Percentiles rank a stretch among this genome's conserved stretches.
phyloP scores from a whole-genome alignment of 2,888 invertebrate genomes.

The Encarsia formosa region DNA sequence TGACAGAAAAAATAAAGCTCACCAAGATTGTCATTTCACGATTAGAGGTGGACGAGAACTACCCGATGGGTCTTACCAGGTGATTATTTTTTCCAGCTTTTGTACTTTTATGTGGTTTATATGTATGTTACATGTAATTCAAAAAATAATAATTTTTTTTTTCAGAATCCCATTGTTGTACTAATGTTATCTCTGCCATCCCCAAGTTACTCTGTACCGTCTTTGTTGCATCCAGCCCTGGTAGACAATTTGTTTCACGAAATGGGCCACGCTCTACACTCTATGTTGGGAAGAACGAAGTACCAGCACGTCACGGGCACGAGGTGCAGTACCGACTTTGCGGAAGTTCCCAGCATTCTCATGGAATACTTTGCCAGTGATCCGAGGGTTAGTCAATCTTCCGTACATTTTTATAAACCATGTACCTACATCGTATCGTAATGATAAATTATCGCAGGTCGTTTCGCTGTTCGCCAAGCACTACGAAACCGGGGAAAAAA shows the following conservation, averaged over 20 bases:
- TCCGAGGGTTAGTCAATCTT: constrained; percentile 60
- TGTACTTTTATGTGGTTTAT: not conserved
- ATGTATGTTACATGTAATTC: not conserved
- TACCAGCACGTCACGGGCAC: constrained; percentile 98
- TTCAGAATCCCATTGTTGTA: constrained; percentile 82
- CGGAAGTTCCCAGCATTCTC: constrained; percentile 97
- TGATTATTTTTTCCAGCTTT: constrained; percentile 35
- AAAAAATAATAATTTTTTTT: constrained; percentile 10
- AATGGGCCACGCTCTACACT: constrained; percentile 98
- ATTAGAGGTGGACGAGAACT: constrained; percentile 86
- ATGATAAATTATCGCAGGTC: constrained; percentile 55
- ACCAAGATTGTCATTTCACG: constrained; percentile 98
- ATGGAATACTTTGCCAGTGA: constrained; percentile 97
- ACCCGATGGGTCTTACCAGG: constrained; percentile 78
- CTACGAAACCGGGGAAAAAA: constrained; percentile 80
- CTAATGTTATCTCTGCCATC: constrained; percentile 83
- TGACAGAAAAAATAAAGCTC: constrained; percentile 84
- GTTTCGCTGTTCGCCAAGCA: constrained; percentile 83
- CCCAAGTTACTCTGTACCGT: constrained; percentile 71
- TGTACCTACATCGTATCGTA: not conserved
- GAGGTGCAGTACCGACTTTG: constrained; percentile 94
- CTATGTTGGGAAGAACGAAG: constrained; percentile 91
- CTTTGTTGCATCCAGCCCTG: constrained; percentile 75
- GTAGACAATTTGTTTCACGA: constrained; percentile 98
- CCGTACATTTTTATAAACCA: not conserved